A percentile compares a stretch with the other conserved stretches of the same genome.
Conservation (phyloP, 2,888 invertebrate species). For the Cephalotes varians region DNA sequence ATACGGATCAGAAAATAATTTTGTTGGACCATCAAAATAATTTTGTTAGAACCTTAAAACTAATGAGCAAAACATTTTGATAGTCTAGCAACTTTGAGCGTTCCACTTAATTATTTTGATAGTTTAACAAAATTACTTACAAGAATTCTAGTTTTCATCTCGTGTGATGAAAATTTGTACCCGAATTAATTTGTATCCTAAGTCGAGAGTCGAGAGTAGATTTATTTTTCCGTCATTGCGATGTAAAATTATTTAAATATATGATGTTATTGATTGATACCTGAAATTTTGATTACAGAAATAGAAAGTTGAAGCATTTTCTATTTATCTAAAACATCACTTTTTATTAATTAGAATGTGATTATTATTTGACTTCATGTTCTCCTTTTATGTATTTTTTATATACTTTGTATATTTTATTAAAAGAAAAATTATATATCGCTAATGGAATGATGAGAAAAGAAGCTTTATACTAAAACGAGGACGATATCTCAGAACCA, state of each 20-base stretch:
- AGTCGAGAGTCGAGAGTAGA: background rate
- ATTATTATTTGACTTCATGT: background rate
- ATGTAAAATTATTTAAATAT: background rate
- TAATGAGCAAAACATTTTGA: too few species aligned
- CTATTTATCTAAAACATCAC: background rate
- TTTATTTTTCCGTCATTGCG: background rate
- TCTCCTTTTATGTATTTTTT: background rate
- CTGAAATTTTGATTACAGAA: background rate
- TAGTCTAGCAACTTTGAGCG: too few species aligned
- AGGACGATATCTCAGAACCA: conserved; percentile 41
- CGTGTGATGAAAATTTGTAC: background rate
- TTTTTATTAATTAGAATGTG: background rate
- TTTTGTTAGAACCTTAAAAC: too few species aligned
- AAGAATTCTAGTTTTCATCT: background rate
- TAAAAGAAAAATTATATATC: background rate
- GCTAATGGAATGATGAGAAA: background rate
- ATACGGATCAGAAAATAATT: too few species aligned
- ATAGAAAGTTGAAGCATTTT: background rate
- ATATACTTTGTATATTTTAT: background rate
- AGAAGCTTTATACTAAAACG: background rate
- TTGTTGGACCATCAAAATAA: too few species aligned
- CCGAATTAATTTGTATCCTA: background rate
- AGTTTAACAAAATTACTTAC: too few species aligned
- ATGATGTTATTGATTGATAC: background rate
- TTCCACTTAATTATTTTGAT: too few species aligned